These are phyloP conservation scores for Ctenodactylus gundi DNA, from an alignment of 2,113 vertebrate genomes.

Conservation along the genomic window DNA sequence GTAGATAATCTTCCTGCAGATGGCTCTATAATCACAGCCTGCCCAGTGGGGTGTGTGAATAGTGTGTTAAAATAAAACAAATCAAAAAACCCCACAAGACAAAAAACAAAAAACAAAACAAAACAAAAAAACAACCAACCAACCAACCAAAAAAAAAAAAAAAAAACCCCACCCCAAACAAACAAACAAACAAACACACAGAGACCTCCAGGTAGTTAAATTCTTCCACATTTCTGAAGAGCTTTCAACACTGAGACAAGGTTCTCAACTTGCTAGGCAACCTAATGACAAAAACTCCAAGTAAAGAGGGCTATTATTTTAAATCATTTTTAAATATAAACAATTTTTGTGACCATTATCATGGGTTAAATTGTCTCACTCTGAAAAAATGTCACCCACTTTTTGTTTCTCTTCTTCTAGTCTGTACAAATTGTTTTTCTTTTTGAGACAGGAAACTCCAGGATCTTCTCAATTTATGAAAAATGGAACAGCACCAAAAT, in stretches of 20 bases:
- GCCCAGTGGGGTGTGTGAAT: too few relatives aligned
- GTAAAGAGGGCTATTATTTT: slow-evolving; percentile 74
- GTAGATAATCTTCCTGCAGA: slow-evolving; percentile 82
- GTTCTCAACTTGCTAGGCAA: slow-evolving; percentile 44
- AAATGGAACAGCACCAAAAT: slow-evolving; percentile 17
- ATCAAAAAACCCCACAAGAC: too few relatives aligned
- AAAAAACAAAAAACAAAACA: too few relatives aligned
- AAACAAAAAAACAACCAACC: neutral
- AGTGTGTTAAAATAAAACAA: too few relatives aligned
- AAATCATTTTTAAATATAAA: slow-evolving; percentile 83
- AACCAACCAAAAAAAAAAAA: too few relatives aligned
- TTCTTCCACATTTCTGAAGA: neutral
- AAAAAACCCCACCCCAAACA: too few relatives aligned
- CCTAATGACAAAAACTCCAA: slow-evolving; percentile 58
- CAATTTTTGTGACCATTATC: slow-evolving; percentile 80
- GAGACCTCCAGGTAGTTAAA: neutral
- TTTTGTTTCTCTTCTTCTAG: slow-evolving; percentile 68
- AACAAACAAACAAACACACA: neutral
- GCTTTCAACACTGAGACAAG: neutral
- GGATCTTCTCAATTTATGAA: slow-evolving; percentile 27
- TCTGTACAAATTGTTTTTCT: neutral
- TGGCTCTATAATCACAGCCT: slow-evolving; percentile 84
- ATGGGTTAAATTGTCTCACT: slow-evolving; percentile 74
- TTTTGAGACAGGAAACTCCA: neutral
- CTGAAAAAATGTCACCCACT: slow-evolving; percentile 78